Evolutionary conservation across 2,113 vertebrate species (phyloP).

Genomic region (Myotis brandtii): DNA sequence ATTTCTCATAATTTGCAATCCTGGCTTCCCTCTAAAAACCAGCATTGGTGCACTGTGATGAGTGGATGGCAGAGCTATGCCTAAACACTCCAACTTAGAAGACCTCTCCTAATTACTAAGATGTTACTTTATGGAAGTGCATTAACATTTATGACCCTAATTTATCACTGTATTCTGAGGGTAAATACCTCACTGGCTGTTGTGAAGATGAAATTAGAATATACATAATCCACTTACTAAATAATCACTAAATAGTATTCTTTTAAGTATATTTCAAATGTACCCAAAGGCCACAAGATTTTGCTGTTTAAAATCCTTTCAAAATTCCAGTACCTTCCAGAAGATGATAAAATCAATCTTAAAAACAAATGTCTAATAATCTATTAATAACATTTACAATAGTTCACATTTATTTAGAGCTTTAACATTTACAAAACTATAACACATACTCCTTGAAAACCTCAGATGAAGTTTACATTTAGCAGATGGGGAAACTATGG

Average conservation of each 20-base stretch:
- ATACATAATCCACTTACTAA: background rate
- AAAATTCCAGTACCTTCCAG: background rate
- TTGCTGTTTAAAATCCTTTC: background rate
- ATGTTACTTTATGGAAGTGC: background rate
- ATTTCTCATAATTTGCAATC: background rate
- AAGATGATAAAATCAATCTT: conserved; percentile 11
- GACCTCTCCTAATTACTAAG: background rate
- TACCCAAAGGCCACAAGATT: background rate
- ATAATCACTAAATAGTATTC: background rate
- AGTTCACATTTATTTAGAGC: background rate
- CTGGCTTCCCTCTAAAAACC: background rate
- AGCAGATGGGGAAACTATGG: background rate
- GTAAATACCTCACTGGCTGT: background rate
- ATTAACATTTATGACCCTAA: background rate
- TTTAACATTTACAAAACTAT: background rate
- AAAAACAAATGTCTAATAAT: conserved; percentile 6
- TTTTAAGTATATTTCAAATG: background rate
- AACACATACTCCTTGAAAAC: background rate
- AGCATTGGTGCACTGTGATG: background rate
- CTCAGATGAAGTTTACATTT: background rate
- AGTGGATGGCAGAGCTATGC: background rate
- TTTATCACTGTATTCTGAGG: background rate
- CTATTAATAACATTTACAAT: background rate
- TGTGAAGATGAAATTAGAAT: conserved; percentile 32
- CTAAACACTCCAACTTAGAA: background rate